These are phyloP conservation scores for Hydropotes inermis DNA, from an alignment of 2,113 vertebrate species.

Conservation along the genomic window DNA sequence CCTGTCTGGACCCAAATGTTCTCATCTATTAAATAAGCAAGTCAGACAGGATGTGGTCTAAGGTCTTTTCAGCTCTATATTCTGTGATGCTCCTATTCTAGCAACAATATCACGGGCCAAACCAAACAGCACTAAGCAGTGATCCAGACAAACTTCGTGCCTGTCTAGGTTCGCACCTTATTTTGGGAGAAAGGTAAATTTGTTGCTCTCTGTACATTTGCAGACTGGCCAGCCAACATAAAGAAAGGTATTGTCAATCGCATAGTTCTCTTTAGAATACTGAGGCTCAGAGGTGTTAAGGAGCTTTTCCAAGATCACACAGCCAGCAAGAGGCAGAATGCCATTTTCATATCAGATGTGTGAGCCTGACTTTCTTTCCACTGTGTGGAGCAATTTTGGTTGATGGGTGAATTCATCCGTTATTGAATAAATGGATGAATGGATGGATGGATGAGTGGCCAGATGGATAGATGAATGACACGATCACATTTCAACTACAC, in stretches of 20 bases:
- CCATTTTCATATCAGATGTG: background rate
- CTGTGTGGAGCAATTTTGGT: background rate
- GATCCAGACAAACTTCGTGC: background rate
- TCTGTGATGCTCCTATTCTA: background rate
- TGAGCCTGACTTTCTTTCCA: background rate
- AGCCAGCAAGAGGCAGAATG: background rate
- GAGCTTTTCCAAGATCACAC: background rate
- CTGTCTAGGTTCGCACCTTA: background rate
- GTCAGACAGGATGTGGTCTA: background rate
- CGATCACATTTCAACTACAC: background rate
- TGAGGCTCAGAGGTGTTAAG: background rate
- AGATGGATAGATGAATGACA: background rate
- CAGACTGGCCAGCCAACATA: background rate
- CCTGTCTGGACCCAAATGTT: slow-evolving; percentile 36
- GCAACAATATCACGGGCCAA: background rate
- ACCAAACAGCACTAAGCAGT: background rate
- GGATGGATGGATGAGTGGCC: background rate
- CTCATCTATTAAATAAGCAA: slow-evolving; percentile 41
- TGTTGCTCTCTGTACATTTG: background rate
- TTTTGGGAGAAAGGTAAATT: background rate
- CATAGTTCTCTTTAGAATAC: background rate
- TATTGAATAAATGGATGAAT: background rate
- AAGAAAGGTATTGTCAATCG: background rate
- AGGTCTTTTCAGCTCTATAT: background rate
- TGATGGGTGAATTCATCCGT: background rate